These are phyloP conservation scores for Hemicentrotus pulcherrimus DNA, from an alignment of 35 echinoderm and acorn worm species.

Conservation along the genomic window DNA sequence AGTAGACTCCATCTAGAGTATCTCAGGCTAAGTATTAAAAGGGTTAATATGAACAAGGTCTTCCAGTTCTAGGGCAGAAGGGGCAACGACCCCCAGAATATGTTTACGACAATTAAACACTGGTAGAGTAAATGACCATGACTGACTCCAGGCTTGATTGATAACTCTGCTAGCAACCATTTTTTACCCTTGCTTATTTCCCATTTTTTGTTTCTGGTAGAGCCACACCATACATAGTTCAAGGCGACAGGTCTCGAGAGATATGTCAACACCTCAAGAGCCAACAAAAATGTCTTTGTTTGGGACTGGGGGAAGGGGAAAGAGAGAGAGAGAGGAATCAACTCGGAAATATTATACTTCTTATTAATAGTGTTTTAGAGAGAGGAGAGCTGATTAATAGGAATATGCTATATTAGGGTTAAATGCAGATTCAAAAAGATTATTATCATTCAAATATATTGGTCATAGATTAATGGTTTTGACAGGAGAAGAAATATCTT, in stretches of 20 bases:
- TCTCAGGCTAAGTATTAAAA: not conserved
- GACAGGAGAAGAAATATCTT: not conserved
- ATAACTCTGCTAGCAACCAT: constrained; percentile 8
- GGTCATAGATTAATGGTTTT: not conserved
- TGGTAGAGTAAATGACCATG: constrained; percentile 17
- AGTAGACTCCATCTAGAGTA: too few relatives aligned
- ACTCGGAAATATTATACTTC: not conserved
- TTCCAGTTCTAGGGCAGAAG: not conserved
- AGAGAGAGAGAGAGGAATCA: not conserved
- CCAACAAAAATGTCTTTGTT: constrained; percentile 47
- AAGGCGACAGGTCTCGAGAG: constrained; percentile 31
- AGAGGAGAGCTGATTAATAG: not conserved
- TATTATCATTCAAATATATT: not conserved
- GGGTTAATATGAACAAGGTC: not conserved
- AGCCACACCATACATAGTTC: constrained; percentile 29
- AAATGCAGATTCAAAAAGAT: not conserved
- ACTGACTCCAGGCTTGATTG: constrained; percentile 16
- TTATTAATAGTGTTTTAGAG: constrained; percentile 1
- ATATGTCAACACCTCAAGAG: constrained; percentile 30
- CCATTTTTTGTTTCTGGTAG: constrained; percentile 42
- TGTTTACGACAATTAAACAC: constrained; percentile 12
- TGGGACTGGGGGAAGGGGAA: not conserved
- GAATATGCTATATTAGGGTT: not conserved
- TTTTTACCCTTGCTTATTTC: constrained; percentile 15
- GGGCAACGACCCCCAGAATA: not conserved